A percentile compares a stretch with the other conserved stretches of the same genome.
Conservation (phyloP, 2,888 invertebrate genomes). For the Caenorhabditis sp. region DNA sequence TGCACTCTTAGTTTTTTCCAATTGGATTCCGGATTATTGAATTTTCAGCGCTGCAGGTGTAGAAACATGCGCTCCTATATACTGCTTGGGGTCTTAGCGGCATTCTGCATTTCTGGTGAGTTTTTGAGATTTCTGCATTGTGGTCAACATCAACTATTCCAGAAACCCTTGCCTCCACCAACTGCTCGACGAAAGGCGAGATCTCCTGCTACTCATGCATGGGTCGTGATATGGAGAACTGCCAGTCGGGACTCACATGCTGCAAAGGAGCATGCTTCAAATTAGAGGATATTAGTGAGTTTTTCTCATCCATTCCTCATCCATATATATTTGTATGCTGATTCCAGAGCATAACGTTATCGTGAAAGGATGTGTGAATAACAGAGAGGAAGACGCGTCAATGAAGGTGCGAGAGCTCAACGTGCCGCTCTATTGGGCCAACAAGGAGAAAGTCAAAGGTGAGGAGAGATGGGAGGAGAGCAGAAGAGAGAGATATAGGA, state of each 20-base stretch:
- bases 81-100: constrained; percentile 32
- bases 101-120: constrained; percentile 30
- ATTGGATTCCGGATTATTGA: no score
- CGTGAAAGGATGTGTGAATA: constrained; percentile 76
- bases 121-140: background rate
- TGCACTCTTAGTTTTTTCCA: background rate
- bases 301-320: background rate
- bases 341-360: constrained; percentile 74
- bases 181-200: constrained; percentile 67
- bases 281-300: constrained; percentile 74
- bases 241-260: constrained; percentile 75
- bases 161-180: constrained; percentile 40
- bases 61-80: constrained; percentile 22
- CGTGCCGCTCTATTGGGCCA: constrained; percentile 75
- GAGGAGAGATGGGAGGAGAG: background rate
- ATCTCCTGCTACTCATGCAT: constrained; percentile 73
- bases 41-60: no score
- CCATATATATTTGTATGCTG: background rate
- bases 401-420: constrained; percentile 77
- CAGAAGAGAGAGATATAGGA: background rate
- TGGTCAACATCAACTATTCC: background rate
- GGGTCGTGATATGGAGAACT: constrained; percentile 78
- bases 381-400: constrained; percentile 75
- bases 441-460: constrained; percentile 76
- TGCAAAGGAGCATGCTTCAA: constrained; percentile 79